Evolutionary conservation across 2,113 vertebrate genomes (phyloP).

Genomic region (Dipodomys merriami): DNA sequence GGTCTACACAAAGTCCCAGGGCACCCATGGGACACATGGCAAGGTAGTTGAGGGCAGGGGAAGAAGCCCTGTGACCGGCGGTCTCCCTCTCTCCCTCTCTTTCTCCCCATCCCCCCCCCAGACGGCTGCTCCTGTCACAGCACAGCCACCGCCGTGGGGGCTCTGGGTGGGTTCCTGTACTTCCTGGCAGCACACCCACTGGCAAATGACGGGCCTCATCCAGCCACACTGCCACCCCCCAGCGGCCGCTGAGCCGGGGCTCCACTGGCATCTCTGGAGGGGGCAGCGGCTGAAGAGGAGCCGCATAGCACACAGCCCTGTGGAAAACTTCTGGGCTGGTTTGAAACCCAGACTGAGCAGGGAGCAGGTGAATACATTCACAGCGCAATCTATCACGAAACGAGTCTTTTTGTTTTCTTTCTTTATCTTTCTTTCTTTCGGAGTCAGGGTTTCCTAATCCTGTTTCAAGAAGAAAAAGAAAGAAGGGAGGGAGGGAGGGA

Average conservation of each 20-base stretch:
- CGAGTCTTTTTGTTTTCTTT: background rate
- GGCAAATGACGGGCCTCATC: background rate
- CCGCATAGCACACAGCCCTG: too few relatives aligned
- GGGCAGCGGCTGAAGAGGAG: too few relatives aligned
- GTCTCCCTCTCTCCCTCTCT: background rate
- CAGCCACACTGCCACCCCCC: accelerated
- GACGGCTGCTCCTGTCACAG: conserved; percentile 78
- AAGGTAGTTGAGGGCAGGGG: background rate
- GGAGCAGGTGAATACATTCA: conserved; percentile 35
- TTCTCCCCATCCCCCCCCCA: background rate
- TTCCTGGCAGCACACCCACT: background rate
- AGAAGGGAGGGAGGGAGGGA: too few relatives aligned
- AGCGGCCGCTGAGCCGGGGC: background rate
- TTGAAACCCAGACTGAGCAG: background rate
- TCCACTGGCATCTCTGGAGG: too few relatives aligned
- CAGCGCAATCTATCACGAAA: background rate
- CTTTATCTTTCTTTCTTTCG: background rate
- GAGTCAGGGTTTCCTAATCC: background rate
- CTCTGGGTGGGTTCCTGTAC: conserved; percentile 76
- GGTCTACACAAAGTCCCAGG: too few relatives aligned
- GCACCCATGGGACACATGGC: accelerated
- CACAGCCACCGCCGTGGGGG: conserved; percentile 58
- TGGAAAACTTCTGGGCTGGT: accelerated
- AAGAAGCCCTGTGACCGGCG: background rate
- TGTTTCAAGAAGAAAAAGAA: too few relatives aligned